Base-by-base conservation (phyloP, 1,140 invertebrate species). In the Charaxes varanes region DNA sequence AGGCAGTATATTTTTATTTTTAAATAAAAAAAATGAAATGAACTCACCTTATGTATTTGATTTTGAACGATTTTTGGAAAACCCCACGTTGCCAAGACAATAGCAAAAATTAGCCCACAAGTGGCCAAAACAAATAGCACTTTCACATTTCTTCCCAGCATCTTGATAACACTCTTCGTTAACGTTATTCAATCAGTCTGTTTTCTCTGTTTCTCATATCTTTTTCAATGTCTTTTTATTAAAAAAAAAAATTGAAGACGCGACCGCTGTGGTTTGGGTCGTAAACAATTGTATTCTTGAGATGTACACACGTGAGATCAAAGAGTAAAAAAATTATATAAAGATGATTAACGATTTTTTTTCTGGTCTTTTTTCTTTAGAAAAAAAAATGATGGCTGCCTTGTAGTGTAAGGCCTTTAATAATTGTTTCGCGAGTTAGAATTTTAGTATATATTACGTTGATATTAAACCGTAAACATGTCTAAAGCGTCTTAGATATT, bases 21-120 rank as follows among this genome's bases (percentile, higher is more conserved):
- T 24, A 26, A 13, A 24, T 36, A 36, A 36, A 24, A 40, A 32
- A 14, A 41, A 35, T n/a, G n/a, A n/a, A n/a, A n/a, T n/a, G n/a
- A 23, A 41, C 56, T 63, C 48, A 81, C 77, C 59, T 79, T 77
- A 34, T 79, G 60, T 14, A 81, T 66, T 61, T 76, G 72, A 11
- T 27, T 56, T 8, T 50, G 57, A 6, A 79, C 51, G 15, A 82
- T 72, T 38, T 68, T 73, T 27, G 74, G 74, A 26, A 78, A 68
- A 3, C 78, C 78, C 78, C 78, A 82, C 3, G 58, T 26, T 0
- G 68, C 74, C 32, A 82, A 26, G 1, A 71, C 34, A 4, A 82
- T 58, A 0, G 73, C 53, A 1, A 64, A 24, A 2, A 82, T 44
- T 15, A 82, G 26, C 33, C 58, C 51, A 42, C 53, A 38, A 5